Evolutionary conservation across 2,888 invertebrate species (phyloP).

Genomic region (Petrolisthes cinctipes): DNA sequence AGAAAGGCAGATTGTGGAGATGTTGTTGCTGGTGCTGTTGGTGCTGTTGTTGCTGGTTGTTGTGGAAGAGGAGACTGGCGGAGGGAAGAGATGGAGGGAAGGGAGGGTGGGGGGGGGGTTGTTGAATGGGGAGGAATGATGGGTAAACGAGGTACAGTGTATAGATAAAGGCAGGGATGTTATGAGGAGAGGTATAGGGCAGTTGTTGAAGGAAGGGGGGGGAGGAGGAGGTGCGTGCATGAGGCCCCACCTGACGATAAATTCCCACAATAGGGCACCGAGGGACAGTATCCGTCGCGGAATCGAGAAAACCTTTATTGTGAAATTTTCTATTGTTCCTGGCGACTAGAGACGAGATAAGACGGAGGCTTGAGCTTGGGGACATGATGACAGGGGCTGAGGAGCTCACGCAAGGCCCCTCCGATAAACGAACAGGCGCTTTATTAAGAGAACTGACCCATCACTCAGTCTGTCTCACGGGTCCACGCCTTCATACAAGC

Average conservation of each 20-base stretch:
- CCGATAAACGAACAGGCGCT: constrained; percentile 8
- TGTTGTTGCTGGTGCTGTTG: not conserved
- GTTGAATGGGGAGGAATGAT: not conserved
- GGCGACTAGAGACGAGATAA: not conserved
- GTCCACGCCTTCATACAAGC: not conserved
- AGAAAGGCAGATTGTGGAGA: not conserved
- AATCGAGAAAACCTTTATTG: not conserved
- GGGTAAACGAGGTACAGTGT: not conserved
- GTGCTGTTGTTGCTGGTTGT: not conserved
- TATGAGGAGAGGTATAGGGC: not conserved
- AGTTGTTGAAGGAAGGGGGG: not conserved
- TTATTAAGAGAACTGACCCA: not conserved
- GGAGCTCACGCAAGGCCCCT: not conserved
- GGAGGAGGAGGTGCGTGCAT: constrained; percentile 5
- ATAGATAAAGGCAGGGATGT: not conserved
- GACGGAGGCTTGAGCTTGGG: not conserved
- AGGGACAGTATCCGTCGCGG: constrained; percentile 4
- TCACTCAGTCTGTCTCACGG: not conserved
- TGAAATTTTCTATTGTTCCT: constrained; percentile 10
- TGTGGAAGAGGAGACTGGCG: not conserved
- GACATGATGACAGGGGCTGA: not conserved
- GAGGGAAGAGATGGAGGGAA: not conserved
- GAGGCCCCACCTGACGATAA: constrained; percentile 2
- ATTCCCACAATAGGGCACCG: constrained; percentile 18
- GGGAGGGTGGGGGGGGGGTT: no score